These are phyloP conservation scores for Prorops nasuta DNA, from an alignment of 1,140 invertebrate genomes.

Conservation along the genomic window DNA sequence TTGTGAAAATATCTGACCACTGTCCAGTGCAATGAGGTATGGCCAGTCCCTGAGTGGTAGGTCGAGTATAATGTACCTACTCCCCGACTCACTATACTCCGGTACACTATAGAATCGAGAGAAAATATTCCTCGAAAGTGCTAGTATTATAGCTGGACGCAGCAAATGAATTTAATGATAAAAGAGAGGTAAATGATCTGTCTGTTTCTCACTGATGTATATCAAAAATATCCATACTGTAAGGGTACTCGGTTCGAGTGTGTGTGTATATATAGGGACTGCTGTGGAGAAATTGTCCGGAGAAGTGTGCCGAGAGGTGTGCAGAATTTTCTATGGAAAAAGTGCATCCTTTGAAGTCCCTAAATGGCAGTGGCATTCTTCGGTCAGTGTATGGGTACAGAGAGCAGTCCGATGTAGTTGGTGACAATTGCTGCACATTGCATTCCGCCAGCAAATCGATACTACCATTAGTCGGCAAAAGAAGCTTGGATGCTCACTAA, in stretches of 20 bases:
- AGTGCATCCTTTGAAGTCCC: no score
- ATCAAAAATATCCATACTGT: not conserved
- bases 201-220: no score
- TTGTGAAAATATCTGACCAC: constrained; percentile 56
- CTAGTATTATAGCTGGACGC: no score
- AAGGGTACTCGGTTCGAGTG: not conserved
- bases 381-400: no score
- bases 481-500: not conserved
- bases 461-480: not conserved
- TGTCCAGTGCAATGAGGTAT: constrained; percentile 51
- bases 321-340: no score
- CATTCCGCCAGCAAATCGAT: not conserved
- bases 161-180: constrained; percentile 28
- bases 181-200: no score
- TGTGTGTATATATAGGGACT: no score
- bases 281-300: no score
- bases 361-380: no score
- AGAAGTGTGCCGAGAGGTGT: no score
- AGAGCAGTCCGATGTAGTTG: not conserved
- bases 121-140: constrained; percentile 27
- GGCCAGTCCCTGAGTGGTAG: constrained; percentile 35
- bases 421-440: not conserved
- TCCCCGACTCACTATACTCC: not conserved
- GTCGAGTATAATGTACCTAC: constrained; percentile 21
- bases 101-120: constrained; percentile 14